Percentiles rank a stretch among this genome's conserved stretches.
phyloP scores from a whole-genome alignment of 2,888 invertebrate species.

The Mesochorus sp. region DNA sequence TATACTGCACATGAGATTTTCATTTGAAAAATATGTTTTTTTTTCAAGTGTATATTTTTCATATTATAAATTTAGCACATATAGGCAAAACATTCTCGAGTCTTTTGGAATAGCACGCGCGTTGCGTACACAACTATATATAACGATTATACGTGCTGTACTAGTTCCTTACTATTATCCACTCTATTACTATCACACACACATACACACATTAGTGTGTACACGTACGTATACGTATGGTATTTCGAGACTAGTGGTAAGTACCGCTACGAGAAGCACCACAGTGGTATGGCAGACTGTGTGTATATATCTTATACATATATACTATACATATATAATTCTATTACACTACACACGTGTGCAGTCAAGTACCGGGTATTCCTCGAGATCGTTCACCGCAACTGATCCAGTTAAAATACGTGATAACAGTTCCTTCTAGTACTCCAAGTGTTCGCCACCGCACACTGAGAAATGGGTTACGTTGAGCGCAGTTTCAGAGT shows the following conservation, averaged over 20 bases:
- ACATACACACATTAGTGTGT: neutral
- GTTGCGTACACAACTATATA: conserved; percentile 13
- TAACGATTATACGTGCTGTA: conserved; percentile 24
- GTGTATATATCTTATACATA: neutral
- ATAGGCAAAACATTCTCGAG: conserved; percentile 21
- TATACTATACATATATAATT: neutral
- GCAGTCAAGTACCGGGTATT: conserved; percentile 51
- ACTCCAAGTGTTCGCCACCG: conserved; percentile 18
- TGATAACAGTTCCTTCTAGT: conserved; percentile 21
- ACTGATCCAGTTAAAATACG: conserved; percentile 61
- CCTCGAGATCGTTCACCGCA: conserved; percentile 58
- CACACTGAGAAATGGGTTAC: conserved; percentile 30
- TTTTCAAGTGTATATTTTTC: neutral
- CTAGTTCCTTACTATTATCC: conserved; percentile 37
- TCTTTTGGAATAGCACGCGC: conserved; percentile 23
- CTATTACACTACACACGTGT: conserved; percentile 45
- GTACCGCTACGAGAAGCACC: conserved; percentile 41
- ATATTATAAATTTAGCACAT: conserved; percentile 23
- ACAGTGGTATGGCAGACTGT: neutral
- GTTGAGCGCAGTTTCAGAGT: conserved; percentile 22
- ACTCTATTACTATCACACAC: neutral
- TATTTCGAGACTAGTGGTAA: neutral
- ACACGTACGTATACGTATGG: neutral
- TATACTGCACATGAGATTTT: no score
- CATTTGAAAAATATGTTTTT: neutral